Conservation (phyloP, 2,797 vertebrate genomes). For the Phoeniculus purpureus region DNA sequence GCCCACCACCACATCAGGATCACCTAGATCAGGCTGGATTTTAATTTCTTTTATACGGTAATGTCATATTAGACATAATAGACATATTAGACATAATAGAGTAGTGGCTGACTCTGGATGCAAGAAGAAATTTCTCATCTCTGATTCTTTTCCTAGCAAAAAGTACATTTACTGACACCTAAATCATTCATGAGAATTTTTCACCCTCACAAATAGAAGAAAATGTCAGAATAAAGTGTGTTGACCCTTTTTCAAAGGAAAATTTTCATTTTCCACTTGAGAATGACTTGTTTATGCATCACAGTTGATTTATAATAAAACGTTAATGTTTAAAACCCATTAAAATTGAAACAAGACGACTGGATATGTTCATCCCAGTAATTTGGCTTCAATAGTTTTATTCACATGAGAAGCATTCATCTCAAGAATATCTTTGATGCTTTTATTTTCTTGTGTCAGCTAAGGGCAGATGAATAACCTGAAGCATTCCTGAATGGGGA, state of each 20-base stretch:
- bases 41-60: conserved; percentile 40
- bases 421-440: not conserved
- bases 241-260: not conserved
- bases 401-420: not conserved
- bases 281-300: not conserved
- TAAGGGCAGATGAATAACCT: not conserved
- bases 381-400: not conserved
- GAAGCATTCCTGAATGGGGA: not conserved
- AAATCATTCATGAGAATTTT: not conserved
- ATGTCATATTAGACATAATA: not conserved
- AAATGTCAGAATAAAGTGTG: not conserved
- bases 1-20: too few species aligned
- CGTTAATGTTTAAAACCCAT: not conserved
- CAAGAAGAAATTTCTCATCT: not conserved
- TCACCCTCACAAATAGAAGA: not conserved
- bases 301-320: not conserved
- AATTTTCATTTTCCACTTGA: not conserved
- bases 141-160: not conserved
- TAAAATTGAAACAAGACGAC: not conserved
- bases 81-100: too few species aligned
- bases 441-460: not conserved
- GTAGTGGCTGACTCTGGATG: not conserved
- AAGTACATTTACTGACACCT: not conserved
- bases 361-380: not conserved
- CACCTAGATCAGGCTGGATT: not conserved